Evolutionary conservation across 2,113 vertebrate genomes (phyloP).

Genomic region (Delphinus delphis): DNA sequence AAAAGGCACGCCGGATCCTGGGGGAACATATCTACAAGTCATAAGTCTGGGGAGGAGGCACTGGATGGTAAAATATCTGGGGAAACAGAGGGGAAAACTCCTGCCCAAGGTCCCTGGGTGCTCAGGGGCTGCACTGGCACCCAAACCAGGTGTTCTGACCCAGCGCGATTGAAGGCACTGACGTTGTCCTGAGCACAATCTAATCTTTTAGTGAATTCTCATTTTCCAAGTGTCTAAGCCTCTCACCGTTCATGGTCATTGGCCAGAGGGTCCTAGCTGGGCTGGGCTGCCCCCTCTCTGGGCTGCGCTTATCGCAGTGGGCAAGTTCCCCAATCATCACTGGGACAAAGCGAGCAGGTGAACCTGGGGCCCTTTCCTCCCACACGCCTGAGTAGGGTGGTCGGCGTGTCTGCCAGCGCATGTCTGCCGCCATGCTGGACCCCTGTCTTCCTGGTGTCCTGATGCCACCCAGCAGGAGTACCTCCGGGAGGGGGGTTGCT

Average conservation of each 20-base stretch:
- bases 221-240: background rate
- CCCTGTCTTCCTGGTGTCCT: background rate
- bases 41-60: rapidly evolving
- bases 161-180: rapidly evolving
- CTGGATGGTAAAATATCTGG: background rate
- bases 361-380: background rate
- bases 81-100: rapidly evolving
- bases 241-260: rapidly evolving
- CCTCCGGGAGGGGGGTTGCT: background rate
- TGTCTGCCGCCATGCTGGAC: background rate
- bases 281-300: background rate
- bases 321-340: background rate
- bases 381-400: background rate
- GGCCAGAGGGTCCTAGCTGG: background rate
- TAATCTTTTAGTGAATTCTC: too few relatives aligned
- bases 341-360: background rate
- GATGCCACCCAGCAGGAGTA: background rate
- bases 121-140: rapidly evolving
- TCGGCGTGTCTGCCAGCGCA: rapidly evolving
- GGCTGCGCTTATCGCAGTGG: rapidly evolving
- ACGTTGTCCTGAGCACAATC: rapidly evolving
- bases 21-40: rapidly evolving
- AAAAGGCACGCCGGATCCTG: rapidly evolving
- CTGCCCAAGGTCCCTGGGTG: background rate
- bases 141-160: background rate